These are phyloP conservation scores for Tetramorium alpestre DNA, from an alignment of 1,140 invertebrate species.

Conservation along the genomic window DNA sequence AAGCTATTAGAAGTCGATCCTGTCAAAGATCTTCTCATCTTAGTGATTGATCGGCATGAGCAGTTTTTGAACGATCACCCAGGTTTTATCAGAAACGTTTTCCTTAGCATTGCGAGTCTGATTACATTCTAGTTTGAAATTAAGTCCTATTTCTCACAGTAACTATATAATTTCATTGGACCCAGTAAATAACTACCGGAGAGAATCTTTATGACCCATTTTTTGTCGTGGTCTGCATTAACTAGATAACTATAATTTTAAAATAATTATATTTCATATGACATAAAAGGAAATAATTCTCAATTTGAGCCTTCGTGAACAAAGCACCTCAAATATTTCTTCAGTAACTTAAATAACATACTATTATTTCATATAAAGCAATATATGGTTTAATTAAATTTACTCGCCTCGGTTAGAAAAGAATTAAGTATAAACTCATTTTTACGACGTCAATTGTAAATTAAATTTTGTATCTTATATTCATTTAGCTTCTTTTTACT, in stretches of 20 bases:
- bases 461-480: not conserved
- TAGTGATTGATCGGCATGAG: conserved; percentile 5
- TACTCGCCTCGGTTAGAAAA: not conserved
- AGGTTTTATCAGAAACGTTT: not conserved
- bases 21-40: not conserved
- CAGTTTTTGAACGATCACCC: not conserved
- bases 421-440: not conserved
- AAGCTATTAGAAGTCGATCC: not conserved
- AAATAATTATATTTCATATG: not conserved
- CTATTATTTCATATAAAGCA: not conserved
- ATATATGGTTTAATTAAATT: not conserved
- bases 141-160: conserved; percentile 3
- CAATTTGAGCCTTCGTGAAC: not conserved
- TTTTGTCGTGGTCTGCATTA: not conserved
- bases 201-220: conserved; percentile 5
- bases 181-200: not conserved
- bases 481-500: not conserved
- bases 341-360: not conserved
- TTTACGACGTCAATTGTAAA: not conserved
- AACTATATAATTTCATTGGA: conserved; percentile 17
- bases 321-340: not conserved
- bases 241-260: conserved; percentile 5
- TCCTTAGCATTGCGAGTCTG: not conserved
- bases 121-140: not conserved
- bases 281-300: conserved; percentile 11